phyloP scores from a whole-genome alignment of 35 echinoderm and acorn worm genomes.

The Acanthaster planci region DNA sequence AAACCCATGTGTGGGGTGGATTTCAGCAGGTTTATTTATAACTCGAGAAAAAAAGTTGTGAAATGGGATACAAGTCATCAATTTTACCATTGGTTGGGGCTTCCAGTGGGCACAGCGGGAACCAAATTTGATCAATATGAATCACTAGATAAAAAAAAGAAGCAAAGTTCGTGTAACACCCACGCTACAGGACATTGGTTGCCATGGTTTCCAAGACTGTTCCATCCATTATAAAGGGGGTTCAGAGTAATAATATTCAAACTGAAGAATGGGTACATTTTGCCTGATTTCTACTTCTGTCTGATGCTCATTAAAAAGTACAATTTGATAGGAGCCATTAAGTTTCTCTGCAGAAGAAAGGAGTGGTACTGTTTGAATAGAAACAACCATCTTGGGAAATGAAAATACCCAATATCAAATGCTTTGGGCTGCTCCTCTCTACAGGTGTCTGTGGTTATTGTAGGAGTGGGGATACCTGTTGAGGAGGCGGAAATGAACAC shows the following conservation, averaged over 20 bases:
- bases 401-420: background rate
- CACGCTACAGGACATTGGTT: background rate
- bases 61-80: conserved; percentile 1
- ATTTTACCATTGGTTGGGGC: background rate
- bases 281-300: too few species aligned
- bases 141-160: background rate
- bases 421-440: background rate
- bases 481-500: conserved; percentile 13
- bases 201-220: background rate
- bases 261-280: too few species aligned
- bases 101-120: background rate
- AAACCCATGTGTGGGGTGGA: too few species aligned
- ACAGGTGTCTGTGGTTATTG: background rate
- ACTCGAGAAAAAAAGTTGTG: background rate
- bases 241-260: too few species aligned
- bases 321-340: too few species aligned
- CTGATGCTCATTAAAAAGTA: too few species aligned
- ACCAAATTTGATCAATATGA: background rate
- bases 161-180: background rate
- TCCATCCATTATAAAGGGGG: background rate
- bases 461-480: background rate
- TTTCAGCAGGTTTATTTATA: too few species aligned
- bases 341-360: too few species aligned
- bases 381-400: background rate
- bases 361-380: background rate